Evolutionary conservation across 1,140 invertebrate species (phyloP), one percentile per base, ranked within the genome.

Genomic region (Medauroidea extradentata): DNA sequence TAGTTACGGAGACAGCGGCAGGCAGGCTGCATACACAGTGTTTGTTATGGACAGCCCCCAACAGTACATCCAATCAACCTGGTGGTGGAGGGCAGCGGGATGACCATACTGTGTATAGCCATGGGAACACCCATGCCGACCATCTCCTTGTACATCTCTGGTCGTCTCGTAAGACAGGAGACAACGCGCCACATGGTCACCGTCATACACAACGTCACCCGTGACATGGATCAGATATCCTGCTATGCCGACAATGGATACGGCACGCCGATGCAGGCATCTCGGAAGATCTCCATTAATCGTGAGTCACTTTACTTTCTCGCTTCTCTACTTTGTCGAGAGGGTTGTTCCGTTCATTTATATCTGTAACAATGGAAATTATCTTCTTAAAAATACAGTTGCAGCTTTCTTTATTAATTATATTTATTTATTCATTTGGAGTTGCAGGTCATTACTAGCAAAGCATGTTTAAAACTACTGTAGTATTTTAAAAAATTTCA

Each of bases 181-280:
- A 84, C 82, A 19, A 89, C 87, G 0, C 78, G 88, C 2, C 88
- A 90, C 71, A 88, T 92, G 83, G 88, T 91, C 11, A 88, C 87
- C 0, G 85, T 88, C 11, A 85, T 92, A 44, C 83, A 89, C 64
- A 90, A 91, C 70, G 86, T 92, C 1, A 89, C 86, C 0, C 75
- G 85, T 4, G 87, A 91, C 70, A 90, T 92, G 85, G 85, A 89
- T 67, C 83, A 89, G 65, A 87, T 91, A 42, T 87, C 88, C 0
- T 92, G 90, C 72, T 90, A 90, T 70, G 90, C 88, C 1, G 89
- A 91, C 74, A 92, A 92, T 70, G 89, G 89, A 3, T 89, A 89
- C 67, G 89, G 90, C 1, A 87, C 87, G 1, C 88, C 89, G 4
- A 90, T 89, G 84, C 88, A 91, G 71, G 84, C 88, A 5, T 85